Evolutionary conservation across 1,140 invertebrate species (phyloP).

Genomic region (Philotrypesis tridentata): DNA sequence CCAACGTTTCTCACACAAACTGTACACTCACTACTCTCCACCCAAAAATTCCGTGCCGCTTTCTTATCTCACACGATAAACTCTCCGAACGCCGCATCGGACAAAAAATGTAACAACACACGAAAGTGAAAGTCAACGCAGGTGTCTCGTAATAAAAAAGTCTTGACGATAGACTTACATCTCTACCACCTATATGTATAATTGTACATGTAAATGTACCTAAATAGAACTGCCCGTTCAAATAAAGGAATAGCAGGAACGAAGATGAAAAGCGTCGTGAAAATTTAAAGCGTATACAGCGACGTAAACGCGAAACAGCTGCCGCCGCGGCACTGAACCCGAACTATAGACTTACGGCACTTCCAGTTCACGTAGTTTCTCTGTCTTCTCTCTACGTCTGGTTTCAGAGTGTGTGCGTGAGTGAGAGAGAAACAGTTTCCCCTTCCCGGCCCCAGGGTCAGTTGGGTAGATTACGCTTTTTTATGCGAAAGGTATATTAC

Average conservation of each 20-base stretch:
- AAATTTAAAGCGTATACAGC: background rate
- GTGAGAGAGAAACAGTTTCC: background rate
- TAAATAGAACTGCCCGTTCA: too few relatives aligned
- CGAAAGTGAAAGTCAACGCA: background rate
- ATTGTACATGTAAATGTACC: too few relatives aligned
- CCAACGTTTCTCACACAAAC: background rate
- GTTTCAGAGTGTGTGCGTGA: background rate
- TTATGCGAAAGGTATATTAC: constrained; percentile 9
- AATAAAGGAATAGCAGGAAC: background rate
- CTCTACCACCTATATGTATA: too few relatives aligned
- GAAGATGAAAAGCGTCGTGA: background rate
- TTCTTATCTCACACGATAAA: background rate
- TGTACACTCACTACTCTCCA: background rate
- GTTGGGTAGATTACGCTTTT: constrained; percentile 51
- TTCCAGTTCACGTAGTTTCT: background rate
- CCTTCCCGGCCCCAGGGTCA: constrained; percentile 14
- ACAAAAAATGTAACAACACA: background rate
- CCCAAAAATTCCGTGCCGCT: background rate
- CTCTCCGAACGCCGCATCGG: background rate
- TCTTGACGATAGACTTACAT: too few relatives aligned
- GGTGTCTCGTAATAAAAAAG: too few relatives aligned
- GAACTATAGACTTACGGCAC: background rate
- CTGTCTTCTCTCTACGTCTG: background rate
- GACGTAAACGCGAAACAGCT: constrained; percentile 34
- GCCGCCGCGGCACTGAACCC: constrained; percentile 7